Conservation (phyloP, 2,888 invertebrate species). For the Drosophila seclusa region DNA sequence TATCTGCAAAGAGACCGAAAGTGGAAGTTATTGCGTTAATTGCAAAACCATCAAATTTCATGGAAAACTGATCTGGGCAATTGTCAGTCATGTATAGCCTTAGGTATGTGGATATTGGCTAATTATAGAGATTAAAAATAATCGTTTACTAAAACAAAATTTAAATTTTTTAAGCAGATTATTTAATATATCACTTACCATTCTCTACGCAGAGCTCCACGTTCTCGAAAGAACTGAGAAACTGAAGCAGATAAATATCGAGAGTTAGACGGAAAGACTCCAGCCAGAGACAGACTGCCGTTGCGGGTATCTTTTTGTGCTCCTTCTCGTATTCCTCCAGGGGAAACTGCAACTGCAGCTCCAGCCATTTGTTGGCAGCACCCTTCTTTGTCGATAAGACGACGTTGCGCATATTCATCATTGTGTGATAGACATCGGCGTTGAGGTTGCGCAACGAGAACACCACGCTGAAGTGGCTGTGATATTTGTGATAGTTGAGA, state of each 20-base stretch:
- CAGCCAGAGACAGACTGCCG: slow-evolving; percentile 78
- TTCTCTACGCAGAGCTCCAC: slow-evolving; percentile 29
- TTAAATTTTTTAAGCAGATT: background rate
- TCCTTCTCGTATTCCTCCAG: slow-evolving; percentile 10
- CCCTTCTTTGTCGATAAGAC: slow-evolving; percentile 59
- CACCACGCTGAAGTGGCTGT: slow-evolving; percentile 59
- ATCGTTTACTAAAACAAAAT: background rate
- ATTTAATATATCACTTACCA: slow-evolving; percentile 30
- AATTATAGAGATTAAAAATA: background rate
- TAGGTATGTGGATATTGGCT: background rate
- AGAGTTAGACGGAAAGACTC: slow-evolving; percentile 71
- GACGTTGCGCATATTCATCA: slow-evolving; percentile 62
- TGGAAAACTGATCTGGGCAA: background rate
- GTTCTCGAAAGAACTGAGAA: slow-evolving; percentile 68
- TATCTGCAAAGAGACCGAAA: slow-evolving; percentile 17
- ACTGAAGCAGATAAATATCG: slow-evolving; percentile 76
- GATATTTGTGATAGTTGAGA: slow-evolving; percentile 57
- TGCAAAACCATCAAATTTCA: background rate
- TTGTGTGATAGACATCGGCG: slow-evolving; percentile 62
- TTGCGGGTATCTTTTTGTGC: slow-evolving; percentile 35
- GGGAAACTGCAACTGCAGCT: slow-evolving; percentile 76
- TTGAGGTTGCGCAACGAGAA: slow-evolving; percentile 62
- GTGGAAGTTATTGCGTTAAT: background rate
- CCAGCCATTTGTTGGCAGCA: slow-evolving; percentile 75
- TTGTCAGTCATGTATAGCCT: background rate